Conservation (phyloP, 2,797 vertebrate species). For the Anguilla anguilla region DNA sequence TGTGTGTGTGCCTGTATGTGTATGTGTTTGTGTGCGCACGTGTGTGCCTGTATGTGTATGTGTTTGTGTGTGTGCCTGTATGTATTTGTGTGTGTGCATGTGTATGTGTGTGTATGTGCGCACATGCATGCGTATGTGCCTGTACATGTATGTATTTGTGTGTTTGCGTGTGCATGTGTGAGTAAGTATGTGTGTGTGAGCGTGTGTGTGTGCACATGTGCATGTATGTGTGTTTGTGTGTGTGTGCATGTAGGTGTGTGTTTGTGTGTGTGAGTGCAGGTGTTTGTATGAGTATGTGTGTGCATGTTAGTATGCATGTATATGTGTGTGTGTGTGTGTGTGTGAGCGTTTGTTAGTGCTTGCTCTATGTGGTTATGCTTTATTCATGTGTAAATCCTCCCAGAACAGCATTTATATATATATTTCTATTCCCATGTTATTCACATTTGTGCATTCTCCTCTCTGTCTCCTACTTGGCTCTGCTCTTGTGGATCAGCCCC, state of each 20-base stretch:
- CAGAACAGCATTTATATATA: not conserved
- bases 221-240: not conserved
- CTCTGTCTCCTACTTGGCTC: not conserved
- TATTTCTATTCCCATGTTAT: not conserved
- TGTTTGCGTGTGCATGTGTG: not conserved
- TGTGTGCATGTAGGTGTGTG: not conserved
- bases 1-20: not conserved
- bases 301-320: no score
- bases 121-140: not conserved
- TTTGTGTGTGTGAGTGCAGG: not conserved
- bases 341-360: not conserved
- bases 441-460: not conserved
- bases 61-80: not conserved
- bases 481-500: not conserved
- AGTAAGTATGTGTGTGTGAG: no score
- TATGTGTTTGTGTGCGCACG: not conserved
- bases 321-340: not conserved
- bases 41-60: not conserved
- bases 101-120: not conserved
- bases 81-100: no score
- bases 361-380: not conserved
- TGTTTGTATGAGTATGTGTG: no score
- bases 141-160: not conserved
- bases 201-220: no score
- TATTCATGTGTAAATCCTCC: not conserved